Conservation (phyloP, 92 coral and sea anemone species). For the Micromussa lordhowensis region DNA sequence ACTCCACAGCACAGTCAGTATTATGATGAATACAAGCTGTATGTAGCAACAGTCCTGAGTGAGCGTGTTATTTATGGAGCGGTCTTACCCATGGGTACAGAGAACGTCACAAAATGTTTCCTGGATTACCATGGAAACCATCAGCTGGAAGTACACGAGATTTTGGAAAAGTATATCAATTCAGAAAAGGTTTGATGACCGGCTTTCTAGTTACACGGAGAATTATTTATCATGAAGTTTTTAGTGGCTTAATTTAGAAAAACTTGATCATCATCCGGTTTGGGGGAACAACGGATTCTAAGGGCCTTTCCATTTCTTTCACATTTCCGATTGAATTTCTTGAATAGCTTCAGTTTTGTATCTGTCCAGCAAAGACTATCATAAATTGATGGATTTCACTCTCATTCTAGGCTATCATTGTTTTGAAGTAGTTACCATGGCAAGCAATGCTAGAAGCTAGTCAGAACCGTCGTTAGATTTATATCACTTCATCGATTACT, state of each 20-base stretch:
- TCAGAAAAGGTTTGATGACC: slow-evolving; percentile 59
- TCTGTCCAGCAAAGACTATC: background rate
- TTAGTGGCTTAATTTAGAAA: too few species aligned
- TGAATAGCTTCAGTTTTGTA: background rate
- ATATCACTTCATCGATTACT: background rate
- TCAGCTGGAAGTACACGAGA: slow-evolving; percentile 71
- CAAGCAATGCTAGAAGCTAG: background rate
- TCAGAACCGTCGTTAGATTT: background rate
- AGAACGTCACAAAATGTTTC: slow-evolving; percentile 63
- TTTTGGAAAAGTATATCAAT: slow-evolving; percentile 69
- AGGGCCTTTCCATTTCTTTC: background rate
- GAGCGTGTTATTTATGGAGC: slow-evolving; percentile 77
- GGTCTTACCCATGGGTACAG: slow-evolving; percentile 75
- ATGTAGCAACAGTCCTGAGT: slow-evolving; percentile 73
- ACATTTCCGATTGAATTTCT: background rate
- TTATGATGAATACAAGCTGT: slow-evolving; percentile 66
- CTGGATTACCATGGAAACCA: slow-evolving; percentile 56
- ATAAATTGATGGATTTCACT: too few species aligned
- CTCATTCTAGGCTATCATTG: too few species aligned
- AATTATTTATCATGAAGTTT: background rate
- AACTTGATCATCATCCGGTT: background rate
- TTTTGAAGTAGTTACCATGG: background rate
- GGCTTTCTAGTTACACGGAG: background rate
- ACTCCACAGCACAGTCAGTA: slow-evolving; percentile 68
- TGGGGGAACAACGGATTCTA: background rate